phyloP scores from a whole-genome alignment of 2,888 invertebrate genomes.

The Portevinia maculata region DNA sequence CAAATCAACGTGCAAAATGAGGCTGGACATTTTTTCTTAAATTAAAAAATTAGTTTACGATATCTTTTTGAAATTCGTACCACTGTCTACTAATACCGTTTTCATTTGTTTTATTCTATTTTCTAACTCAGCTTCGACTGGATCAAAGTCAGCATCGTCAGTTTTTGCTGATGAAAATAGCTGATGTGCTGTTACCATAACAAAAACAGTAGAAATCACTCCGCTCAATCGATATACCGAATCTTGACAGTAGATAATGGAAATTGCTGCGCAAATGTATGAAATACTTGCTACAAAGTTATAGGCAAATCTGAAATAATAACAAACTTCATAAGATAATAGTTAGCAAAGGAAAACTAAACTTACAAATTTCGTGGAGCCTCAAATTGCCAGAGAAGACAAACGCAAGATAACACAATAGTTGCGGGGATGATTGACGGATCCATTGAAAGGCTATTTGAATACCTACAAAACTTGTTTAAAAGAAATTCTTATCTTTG shows the following conservation, averaged over 20 bases:
- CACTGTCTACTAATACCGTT: conserved; percentile 50
- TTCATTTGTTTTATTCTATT: conserved; percentile 71
- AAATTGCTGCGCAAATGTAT: conserved; percentile 84
- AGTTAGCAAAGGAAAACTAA: conserved; percentile 18
- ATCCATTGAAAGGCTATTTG: conserved; percentile 83
- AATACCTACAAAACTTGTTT: conserved; percentile 39
- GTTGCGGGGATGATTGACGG: conserved; percentile 86
- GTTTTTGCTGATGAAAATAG: conserved; percentile 77
- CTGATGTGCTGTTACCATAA: conserved; percentile 85
- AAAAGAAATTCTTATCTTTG: not conserved
- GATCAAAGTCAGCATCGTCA: conserved; percentile 21
- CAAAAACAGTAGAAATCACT: conserved; percentile 84
- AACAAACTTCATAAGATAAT: not conserved
- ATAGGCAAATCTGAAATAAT: conserved; percentile 74
- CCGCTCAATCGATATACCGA: conserved; percentile 86
- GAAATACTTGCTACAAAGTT: conserved; percentile 80
- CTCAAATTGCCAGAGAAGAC: conserved; percentile 87
- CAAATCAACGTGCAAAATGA: conserved; percentile 15
- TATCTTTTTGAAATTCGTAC: conserved; percentile 30
- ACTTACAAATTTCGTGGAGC: conserved; percentile 88
- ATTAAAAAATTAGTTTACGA: conserved; percentile 31
- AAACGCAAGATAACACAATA: conserved; percentile 85
- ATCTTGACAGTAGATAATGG: conserved; percentile 85
- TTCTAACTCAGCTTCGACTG: conserved; percentile 40
- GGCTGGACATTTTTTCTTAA: conserved; percentile 29